Evolutionary conservation across 2,888 invertebrate species (phyloP).

Genomic region (Epicampocera succincta): DNA sequence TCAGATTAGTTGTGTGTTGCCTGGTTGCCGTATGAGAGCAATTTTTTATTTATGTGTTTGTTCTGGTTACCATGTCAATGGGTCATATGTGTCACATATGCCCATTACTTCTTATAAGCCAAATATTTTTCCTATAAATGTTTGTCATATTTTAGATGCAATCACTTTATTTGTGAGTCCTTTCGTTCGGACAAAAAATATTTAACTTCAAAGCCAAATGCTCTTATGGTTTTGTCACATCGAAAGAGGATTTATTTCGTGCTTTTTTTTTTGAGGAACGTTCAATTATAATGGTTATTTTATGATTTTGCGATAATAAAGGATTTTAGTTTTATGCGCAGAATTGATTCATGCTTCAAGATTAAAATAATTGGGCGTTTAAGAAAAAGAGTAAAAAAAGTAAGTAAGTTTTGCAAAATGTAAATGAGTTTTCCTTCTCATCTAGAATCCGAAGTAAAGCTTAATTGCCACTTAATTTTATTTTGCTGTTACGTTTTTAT

Average conservation of each 20-base stretch:
- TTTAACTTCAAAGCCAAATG: constrained; percentile 62
- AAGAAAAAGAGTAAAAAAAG: background rate
- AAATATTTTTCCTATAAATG: constrained; percentile 38
- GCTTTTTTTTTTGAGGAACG: constrained; percentile 14
- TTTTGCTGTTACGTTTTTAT: constrained; percentile 2
- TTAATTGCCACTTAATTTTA: constrained; percentile 20
- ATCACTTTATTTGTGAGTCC: constrained; percentile 26
- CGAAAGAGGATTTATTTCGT: constrained; percentile 55
- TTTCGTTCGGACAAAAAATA: constrained; percentile 23
- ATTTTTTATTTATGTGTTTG: constrained; percentile 48
- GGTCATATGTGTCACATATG: constrained; percentile 67
- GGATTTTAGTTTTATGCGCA: constrained; percentile 36
- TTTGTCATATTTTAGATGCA: constrained; percentile 40
- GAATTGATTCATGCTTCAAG: constrained; percentile 41
- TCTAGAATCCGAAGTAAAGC: background rate
- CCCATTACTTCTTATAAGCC: constrained; percentile 37
- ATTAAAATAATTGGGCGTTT: constrained; percentile 61
- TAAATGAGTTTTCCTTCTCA: background rate
- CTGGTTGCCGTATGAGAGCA: constrained; percentile 30
- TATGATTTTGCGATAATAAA: constrained; percentile 47
- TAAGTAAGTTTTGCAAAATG: background rate
- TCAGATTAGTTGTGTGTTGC: constrained; percentile 52
- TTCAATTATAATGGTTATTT: constrained; percentile 55
- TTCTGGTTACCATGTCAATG: constrained; percentile 66
- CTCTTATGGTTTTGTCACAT: constrained; percentile 69